Percentiles rank a stretch among this genome's conserved stretches.
Conservation (phyloP, 1,140 invertebrate species). For the Sycobia sp. region DNA sequence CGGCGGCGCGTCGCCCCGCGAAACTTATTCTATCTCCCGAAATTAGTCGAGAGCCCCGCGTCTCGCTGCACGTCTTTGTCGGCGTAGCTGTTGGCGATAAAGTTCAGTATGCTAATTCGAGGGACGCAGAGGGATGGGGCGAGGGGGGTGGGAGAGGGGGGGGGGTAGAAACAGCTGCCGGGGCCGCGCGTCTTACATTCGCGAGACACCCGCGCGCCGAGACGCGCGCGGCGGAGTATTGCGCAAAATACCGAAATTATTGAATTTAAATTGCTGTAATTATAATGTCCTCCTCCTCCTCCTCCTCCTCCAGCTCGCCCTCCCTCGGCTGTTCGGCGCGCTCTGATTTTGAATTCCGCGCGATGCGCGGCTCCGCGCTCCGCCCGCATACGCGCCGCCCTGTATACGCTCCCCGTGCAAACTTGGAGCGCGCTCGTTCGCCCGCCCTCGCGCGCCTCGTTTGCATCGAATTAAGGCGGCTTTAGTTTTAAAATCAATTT, state of each 20-base stretch:
- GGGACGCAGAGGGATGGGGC: slow-evolving; percentile 57
- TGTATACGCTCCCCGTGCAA: too few species aligned
- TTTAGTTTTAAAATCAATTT: slow-evolving; percentile 33
- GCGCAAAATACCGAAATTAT: slow-evolving; percentile 60
- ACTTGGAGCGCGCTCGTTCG: too few species aligned
- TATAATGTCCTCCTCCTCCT: slow-evolving; percentile 52
- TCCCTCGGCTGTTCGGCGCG: too few species aligned
- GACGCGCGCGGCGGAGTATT: background rate
- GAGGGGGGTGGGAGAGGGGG: too few species aligned
- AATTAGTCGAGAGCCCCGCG: slow-evolving; percentile 63
- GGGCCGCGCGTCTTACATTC: too few species aligned
- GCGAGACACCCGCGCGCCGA: too few species aligned
- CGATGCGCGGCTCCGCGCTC: too few species aligned
- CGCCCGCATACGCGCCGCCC: too few species aligned
- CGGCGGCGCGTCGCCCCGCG: background rate
- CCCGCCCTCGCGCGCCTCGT: too few species aligned
- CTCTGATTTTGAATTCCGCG: slow-evolving; percentile 2
- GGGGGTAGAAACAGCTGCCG: too few species aligned
- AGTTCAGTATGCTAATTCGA: slow-evolving; percentile 63
- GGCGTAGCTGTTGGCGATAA: slow-evolving; percentile 62
- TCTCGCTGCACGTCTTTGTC: slow-evolving; percentile 63
- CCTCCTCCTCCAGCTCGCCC: background rate
- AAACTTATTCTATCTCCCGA: slow-evolving; percentile 63
- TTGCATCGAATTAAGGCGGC: slow-evolving; percentile 27
- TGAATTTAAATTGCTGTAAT: slow-evolving; percentile 64